These are phyloP conservation scores for Neodiprion virginianus DNA, from an alignment of 1,140 invertebrate genomes.

Conservation along the genomic window DNA sequence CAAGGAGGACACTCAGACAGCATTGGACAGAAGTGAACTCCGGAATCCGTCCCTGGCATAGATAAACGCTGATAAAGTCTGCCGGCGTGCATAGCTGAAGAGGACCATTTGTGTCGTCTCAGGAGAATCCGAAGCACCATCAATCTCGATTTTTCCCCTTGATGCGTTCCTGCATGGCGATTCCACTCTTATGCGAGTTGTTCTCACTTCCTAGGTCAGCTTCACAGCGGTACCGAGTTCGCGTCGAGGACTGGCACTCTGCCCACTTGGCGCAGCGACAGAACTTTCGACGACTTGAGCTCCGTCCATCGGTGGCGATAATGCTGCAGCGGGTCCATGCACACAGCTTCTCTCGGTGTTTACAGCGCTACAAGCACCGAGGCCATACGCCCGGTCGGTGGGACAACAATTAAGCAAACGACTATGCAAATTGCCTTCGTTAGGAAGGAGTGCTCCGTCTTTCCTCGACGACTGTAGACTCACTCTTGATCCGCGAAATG, in stretches of 20 bases:
- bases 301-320: not conserved
- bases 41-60: too few species aligned
- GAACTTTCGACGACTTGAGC: not conserved
- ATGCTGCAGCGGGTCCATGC: not conserved
- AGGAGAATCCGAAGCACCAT: too few species aligned
- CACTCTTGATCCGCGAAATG: not conserved
- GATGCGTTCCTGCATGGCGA: too few species aligned
- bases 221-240: not conserved
- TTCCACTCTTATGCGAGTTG: too few species aligned
- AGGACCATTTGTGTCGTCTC: too few species aligned
- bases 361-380: not conserved
- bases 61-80: too few species aligned
- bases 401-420: conserved; percentile 30
- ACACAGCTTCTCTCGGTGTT: not conserved
- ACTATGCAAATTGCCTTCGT: conserved; percentile 44
- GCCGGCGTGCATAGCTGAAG: too few species aligned
- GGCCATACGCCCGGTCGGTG: conserved; percentile 21
- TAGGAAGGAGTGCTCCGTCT: conserved; percentile 14
- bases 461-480: not conserved
- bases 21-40: too few species aligned
- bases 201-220: too few species aligned
- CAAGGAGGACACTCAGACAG: too few species aligned
- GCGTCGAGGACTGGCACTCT: conserved; percentile 3
- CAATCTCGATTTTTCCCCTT: too few species aligned
- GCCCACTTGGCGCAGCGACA: not conserved